phyloP scores from a whole-genome alignment of 2,113 vertebrate genomes.

The Tamias sibiricus region DNA sequence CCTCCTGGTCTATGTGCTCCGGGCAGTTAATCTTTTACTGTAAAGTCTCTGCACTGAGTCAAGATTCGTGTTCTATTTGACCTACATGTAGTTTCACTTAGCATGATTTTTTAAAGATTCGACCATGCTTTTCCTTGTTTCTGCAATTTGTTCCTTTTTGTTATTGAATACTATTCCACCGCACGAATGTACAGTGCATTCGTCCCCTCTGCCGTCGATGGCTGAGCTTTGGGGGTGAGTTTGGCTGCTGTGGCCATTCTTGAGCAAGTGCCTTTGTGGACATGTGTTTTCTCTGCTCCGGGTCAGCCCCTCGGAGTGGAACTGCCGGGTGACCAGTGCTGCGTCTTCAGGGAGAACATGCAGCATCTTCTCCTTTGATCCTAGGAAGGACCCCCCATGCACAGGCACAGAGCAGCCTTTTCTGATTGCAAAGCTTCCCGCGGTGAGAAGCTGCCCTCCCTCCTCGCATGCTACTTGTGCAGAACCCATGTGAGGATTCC shows the following conservation, averaged over 20 bases:
- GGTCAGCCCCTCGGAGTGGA: too few relatives aligned
- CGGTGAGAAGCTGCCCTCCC: not conserved
- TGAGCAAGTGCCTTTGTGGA: not conserved
- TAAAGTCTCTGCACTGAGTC: not conserved
- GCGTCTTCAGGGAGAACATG: not conserved
- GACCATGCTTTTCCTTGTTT: not conserved
- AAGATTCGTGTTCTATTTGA: not conserved
- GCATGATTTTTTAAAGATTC: not conserved
- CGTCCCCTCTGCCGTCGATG: not conserved
- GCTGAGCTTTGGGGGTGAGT: too few relatives aligned
- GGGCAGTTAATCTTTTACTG: too few relatives aligned
- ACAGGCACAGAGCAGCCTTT: not conserved
- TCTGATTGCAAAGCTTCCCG: not conserved
- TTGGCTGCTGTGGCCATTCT: not conserved
- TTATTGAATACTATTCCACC: not conserved
- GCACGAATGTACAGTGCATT: not conserved
- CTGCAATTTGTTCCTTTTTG: not conserved
- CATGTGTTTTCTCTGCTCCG: not conserved
- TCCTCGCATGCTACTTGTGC: not conserved
- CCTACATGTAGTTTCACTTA: not conserved
- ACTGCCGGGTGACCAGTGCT: rapidly evolving
- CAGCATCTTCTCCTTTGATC: not conserved
- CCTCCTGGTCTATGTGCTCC: rapidly evolving
- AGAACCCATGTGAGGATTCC: not conserved
- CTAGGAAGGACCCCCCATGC: not conserved